These are phyloP conservation scores for Drosophila mulleri DNA, from an alignment of 2,888 invertebrate species.

Conservation along the genomic window DNA sequence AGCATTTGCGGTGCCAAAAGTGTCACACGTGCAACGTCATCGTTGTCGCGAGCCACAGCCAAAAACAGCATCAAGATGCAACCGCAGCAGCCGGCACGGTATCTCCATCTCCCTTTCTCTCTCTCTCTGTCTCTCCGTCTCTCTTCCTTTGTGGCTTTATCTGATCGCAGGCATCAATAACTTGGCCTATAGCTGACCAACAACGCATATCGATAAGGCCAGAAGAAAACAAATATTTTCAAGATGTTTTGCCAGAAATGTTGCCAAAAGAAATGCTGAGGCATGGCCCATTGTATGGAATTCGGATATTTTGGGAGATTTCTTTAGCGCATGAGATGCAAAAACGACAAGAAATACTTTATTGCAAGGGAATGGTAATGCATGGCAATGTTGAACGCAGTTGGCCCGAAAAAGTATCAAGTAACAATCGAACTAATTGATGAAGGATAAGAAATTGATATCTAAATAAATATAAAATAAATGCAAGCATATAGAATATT, in stretches of 20 bases:
- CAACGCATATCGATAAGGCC: conserved; percentile 45
- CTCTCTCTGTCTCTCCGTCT: not conserved
- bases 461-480: not conserved
- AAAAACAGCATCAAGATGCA: conserved; percentile 55
- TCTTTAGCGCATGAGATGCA: conserved; percentile 23
- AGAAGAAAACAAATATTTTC: conserved; percentile 26
- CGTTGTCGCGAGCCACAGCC: conserved; percentile 69
- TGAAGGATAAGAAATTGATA: conserved; percentile 14
- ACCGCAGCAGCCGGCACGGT: conserved; percentile 29
- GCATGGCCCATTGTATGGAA: conserved; percentile 9
- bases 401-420: conserved; percentile 1
- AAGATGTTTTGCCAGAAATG: conserved; percentile 32
- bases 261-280: conserved; percentile 14
- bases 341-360: conserved; percentile 13
- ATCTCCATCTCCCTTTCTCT: not conserved
- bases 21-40: conserved; percentile 75
- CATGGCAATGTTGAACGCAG: not conserved
- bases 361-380: not conserved
- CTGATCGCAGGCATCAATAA: conserved; percentile 71
- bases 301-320: conserved; percentile 12
- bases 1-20: conserved; percentile 67
- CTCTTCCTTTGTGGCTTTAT: conserved; percentile 55
- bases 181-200: conserved; percentile 59
- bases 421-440: conserved; percentile 27
- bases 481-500: not conserved